phyloP scores from a whole-genome alignment of 2,797 vertebrate genomes.

The Sebastes cheni region DNA sequence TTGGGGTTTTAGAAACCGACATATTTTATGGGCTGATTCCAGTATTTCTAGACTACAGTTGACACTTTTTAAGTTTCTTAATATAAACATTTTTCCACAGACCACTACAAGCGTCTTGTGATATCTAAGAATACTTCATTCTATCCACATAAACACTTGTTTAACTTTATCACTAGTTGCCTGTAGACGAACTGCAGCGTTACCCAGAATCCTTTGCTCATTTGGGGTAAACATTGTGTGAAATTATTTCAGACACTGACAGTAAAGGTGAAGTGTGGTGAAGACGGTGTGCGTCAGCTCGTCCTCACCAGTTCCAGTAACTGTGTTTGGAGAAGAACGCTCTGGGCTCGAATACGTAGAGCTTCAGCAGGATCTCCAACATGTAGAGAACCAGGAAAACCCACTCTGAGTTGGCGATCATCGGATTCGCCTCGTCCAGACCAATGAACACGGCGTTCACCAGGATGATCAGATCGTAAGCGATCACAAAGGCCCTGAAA shows the following conservation, averaged over 20 bases:
- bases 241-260: background rate
- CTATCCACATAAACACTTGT: background rate
- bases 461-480: constrained; percentile 90
- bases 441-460: constrained; percentile 93
- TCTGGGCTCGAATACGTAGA: constrained; percentile 90
- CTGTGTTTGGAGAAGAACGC: constrained; percentile 87
- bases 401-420: constrained; percentile 90
- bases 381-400: constrained; percentile 89
- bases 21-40: background rate
- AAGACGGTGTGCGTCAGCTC: background rate
- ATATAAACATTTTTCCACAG: background rate
- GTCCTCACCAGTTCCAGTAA: constrained; percentile 96
- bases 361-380: constrained; percentile 90
- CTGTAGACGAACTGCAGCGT: background rate
- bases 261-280: background rate
- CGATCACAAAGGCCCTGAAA: constrained; percentile 87
- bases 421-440: constrained; percentile 87
- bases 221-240: background rate
- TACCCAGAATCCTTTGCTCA: constrained; percentile 1
- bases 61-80: background rate
- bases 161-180: background rate
- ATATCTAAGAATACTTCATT: background rate
- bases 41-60: background rate
- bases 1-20: background rate
- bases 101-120: background rate